Percentiles rank a stretch among this genome's conserved stretches.
Evolutionary conservation across 2,113 vertebrate genomes (phyloP).

Genomic region (Clarias magur): DNA sequence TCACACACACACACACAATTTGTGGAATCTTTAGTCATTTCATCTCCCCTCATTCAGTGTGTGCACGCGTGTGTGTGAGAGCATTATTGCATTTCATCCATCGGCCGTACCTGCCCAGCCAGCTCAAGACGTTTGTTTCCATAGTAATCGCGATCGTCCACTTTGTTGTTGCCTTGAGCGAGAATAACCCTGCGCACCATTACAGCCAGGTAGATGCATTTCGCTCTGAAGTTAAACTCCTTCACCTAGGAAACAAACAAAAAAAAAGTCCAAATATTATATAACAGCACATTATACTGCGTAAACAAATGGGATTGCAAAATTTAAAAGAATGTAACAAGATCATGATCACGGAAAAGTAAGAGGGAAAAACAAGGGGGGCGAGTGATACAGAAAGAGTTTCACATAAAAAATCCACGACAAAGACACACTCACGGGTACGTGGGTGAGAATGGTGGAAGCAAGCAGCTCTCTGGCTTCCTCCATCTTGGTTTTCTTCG

Average conservation of each 20-base stretch:
- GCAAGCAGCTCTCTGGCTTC: conserved; percentile 94
- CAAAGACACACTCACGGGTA: conserved; percentile 76
- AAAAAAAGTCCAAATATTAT: background rate
- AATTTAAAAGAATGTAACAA: background rate
- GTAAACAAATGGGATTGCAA: background rate
- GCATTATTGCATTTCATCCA: background rate
- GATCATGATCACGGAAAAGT: background rate
- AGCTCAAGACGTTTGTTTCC: conserved; percentile 97
- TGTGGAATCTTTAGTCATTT: background rate
- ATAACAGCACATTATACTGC: background rate
- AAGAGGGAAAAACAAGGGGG: background rate
- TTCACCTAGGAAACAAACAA: conserved; percentile 80
- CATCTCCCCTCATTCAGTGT: no score
- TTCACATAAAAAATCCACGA: background rate
- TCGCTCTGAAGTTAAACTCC: conserved; percentile 97
- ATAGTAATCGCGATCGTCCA: conserved; percentile 97
- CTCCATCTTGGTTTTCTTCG: conserved; percentile 98
- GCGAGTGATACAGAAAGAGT: background rate
- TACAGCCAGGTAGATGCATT: conserved; percentile 96
- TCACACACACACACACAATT: background rate
- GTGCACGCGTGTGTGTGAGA: background rate
- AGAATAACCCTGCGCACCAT: conserved; percentile 97
- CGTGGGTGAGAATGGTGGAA: conserved; percentile 92
- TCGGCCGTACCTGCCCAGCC: conserved; percentile 86
- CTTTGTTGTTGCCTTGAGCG: conserved; percentile 95